A percentile compares a stretch with the other conserved stretches of the same genome.
These are phyloP conservation scores for Punctoribates punctum DNA, from an alignment of 2,888 invertebrate species.

Conservation along the genomic window DNA sequence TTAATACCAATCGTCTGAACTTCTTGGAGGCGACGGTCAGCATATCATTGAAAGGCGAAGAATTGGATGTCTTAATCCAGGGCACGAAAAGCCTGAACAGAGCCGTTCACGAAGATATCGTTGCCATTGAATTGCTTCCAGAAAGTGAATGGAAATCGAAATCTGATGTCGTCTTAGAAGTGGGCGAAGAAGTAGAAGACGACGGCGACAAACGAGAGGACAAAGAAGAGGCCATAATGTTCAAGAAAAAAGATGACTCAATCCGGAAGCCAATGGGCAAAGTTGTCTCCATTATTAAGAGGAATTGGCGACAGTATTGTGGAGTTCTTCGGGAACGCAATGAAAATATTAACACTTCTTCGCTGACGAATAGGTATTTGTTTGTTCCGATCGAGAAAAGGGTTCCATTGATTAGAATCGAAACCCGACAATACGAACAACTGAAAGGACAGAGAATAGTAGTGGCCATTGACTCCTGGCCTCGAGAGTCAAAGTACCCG, in stretches of 20 bases:
- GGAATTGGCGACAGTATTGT: conserved; percentile 97
- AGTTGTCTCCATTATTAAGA: conserved; percentile 86
- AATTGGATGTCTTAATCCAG: conserved; percentile 69
- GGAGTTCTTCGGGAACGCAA: conserved; percentile 73
- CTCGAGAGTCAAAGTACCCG: conserved; percentile 84
- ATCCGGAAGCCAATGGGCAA: conserved; percentile 44
- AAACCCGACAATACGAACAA: conserved; percentile 80
- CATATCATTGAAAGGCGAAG: conserved; percentile 69
- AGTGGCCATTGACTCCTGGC: conserved; percentile 96
- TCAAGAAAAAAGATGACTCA: conserved; percentile 9
- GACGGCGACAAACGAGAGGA: conserved; percentile 47
- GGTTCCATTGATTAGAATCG: conserved; percentile 90
- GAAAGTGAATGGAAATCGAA: conserved; percentile 86
- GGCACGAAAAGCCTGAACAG: conserved; percentile 81
- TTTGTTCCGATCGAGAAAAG: conserved; percentile 91
- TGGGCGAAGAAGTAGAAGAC: conserved; percentile 56
- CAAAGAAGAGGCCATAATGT: conserved; percentile 19
- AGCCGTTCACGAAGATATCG: conserved; percentile 88
- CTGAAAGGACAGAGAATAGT: conserved; percentile 81
- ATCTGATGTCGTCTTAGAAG: conserved; percentile 62
- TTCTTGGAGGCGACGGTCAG: conserved; percentile 79
- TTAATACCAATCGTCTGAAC: conserved; percentile 78
- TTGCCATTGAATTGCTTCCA: conserved; percentile 83
- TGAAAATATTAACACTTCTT: conserved; percentile 18
- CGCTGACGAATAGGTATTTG: conserved; percentile 54